phyloP scores from a whole-genome alignment of 2,113 vertebrate species.

The Cyanocitta stelleri region DNA sequence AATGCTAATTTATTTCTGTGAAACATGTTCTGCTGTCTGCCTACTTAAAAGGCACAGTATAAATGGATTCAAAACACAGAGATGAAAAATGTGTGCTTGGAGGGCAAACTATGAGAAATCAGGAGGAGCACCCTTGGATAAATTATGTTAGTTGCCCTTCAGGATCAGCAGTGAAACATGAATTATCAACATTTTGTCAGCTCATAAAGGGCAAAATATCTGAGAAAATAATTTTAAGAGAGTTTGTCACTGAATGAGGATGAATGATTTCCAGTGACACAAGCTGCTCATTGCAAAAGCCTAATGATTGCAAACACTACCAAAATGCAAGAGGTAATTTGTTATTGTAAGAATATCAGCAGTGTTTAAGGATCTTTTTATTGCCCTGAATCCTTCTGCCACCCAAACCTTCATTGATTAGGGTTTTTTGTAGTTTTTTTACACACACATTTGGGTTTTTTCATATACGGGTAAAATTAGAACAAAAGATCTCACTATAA shows the following conservation, averaged over 20 bases:
- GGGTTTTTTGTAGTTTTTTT: neutral
- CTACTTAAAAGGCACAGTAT: neutral
- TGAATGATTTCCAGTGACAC: neutral
- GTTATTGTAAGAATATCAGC: neutral
- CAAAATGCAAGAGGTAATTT: neutral
- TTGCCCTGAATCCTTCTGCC: neutral
- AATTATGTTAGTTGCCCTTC: conserved; percentile 1
- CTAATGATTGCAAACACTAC: neutral
- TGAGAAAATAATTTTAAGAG: neutral
- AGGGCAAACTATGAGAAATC: neutral
- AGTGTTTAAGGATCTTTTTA: neutral
- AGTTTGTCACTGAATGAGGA: neutral
- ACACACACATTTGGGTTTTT: neutral
- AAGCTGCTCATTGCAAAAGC: neutral
- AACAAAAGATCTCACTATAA: neutral
- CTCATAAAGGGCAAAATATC: conserved; percentile 5
- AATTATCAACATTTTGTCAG: conserved; percentile 7
- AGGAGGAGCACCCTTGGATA: neutral
- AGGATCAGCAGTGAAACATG: neutral
- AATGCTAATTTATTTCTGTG: neutral
- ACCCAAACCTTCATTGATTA: neutral
- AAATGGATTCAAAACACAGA: neutral
- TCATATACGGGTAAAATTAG: neutral
- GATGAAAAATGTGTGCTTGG: conserved; percentile 9
- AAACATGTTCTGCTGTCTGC: neutral